Evolutionary conservation across 37 sponge, comb jelly and placozoan genomes (phyloP), one percentile per base, ranked within the genome.

Genomic region (Tethya wilhelma): DNA sequence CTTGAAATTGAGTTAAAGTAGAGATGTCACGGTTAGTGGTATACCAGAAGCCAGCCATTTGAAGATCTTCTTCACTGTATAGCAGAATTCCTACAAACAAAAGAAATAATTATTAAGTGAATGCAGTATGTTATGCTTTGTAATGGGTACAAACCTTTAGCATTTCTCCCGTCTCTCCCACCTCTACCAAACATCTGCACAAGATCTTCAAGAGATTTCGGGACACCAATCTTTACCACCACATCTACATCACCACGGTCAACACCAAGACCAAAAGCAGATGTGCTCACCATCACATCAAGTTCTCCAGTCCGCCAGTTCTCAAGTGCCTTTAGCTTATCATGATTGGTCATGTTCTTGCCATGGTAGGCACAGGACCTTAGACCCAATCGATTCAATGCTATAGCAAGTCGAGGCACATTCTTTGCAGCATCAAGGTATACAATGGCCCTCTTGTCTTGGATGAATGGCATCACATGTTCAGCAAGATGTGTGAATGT

Each of bases 381-480:
- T 4, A 74, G 71, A 40, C 71, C 71, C 6, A 43, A n/a, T 23
- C 42, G 71, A 17, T 45, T 19, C 26, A 71, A 28, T 43, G 44
- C 42, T 22, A 71, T 71, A 2, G 71, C 71, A 19, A 71, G 71
- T 7, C 44, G 71, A 28, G 71, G 44, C 11, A 71, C 71, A 71
- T 71, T 45, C 23, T 40, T 36, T 17, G 42, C 40, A 4, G 42
- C 38, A 71, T 71, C 71, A 37, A 71, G 14, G 40, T 71, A 44
- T 19, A 71, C 26, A 9, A 71, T 71, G 38, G 71, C 40, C 12
- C 42, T 71, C 19, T 30, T 20, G 29, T 71, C 46, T 49, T 53
- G 38, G n/a, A 74, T 3, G 12, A 34, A 32, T 25, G 57, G 59
- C n/a, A n/a, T n/a, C n/a, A n/a, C n/a, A n/a, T n/a, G n/a, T n/a